Evolutionary conservation across 2,888 invertebrate species (phyloP).

Genomic region (Apantesis nais): DNA sequence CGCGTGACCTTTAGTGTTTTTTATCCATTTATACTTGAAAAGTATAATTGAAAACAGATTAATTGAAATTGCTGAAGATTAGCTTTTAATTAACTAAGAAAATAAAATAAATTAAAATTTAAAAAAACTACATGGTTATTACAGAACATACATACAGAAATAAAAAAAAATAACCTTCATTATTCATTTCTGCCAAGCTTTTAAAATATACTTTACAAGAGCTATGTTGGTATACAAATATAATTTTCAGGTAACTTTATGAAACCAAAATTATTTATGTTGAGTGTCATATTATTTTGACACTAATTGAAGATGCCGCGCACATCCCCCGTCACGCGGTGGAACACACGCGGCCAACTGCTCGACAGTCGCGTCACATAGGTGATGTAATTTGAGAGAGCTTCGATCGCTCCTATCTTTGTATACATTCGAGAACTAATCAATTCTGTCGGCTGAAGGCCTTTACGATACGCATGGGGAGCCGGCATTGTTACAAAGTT

Average conservation of each 20-base stretch:
- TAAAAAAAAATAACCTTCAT: background rate
- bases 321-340: background rate
- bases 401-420: background rate
- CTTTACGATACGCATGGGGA: slow-evolving; percentile 28
- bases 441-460: slow-evolving; percentile 35
- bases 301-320: background rate
- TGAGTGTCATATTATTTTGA: background rate
- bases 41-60: no score
- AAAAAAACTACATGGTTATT: no score
- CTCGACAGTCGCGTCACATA: background rate
- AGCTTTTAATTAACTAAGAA: no score
- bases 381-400: background rate
- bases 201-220: background rate
- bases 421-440: slow-evolving; percentile 27
- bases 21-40: no score
- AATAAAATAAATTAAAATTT: no score
- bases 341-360: background rate
- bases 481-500: slow-evolving; percentile 18
- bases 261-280: background rate
- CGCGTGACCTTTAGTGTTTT: no score
- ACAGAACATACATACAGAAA: no score
- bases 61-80: no score
- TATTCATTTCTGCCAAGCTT: background rate
- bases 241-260: background rate
- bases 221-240: background rate